Evolutionary conservation across 2,888 invertebrate genomes (phyloP).

Genomic region (Galerucella pusilla): DNA sequence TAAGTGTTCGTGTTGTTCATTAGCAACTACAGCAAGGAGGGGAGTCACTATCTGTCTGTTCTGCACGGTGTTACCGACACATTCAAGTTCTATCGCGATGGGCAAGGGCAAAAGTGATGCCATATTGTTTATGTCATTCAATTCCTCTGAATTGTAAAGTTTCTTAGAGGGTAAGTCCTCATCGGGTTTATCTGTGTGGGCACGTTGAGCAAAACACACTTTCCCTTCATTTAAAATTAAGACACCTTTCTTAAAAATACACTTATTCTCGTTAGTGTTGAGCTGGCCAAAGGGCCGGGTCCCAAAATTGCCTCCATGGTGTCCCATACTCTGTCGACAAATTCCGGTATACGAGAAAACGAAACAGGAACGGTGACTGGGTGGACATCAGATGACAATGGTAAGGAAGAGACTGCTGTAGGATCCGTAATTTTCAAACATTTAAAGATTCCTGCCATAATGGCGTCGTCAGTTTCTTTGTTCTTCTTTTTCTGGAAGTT

Average conservation of each 20-base stretch:
- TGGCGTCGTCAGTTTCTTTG: slow-evolving; percentile 31
- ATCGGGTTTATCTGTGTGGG: slow-evolving; percentile 43
- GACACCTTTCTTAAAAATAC: slow-evolving; percentile 45
- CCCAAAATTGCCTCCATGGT: slow-evolving; percentile 45
- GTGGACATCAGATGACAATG: slow-evolving; percentile 20
- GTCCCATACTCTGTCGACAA: slow-evolving; percentile 43
- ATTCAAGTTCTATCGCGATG: slow-evolving; percentile 26
- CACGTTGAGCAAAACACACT: slow-evolving; percentile 44
- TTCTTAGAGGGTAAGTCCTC: slow-evolving; percentile 43
- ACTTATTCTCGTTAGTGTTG: slow-evolving; percentile 39
- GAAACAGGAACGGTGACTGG: slow-evolving; percentile 35
- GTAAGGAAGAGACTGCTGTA: no score
- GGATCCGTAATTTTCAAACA: no score
- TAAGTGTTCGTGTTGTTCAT: neutral
- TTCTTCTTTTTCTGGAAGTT: slow-evolving; percentile 12
- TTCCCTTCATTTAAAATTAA: slow-evolving; percentile 42
- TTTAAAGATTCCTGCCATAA: slow-evolving; percentile 29
- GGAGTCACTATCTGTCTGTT: slow-evolving; percentile 35
- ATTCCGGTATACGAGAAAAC: slow-evolving; percentile 24
- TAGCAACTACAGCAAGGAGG: slow-evolving; percentile 25
- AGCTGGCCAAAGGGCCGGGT: slow-evolving; percentile 40
- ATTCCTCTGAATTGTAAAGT: slow-evolving; percentile 40
- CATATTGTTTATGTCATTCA: slow-evolving; percentile 43
- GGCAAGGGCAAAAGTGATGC: slow-evolving; percentile 30
- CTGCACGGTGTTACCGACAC: slow-evolving; percentile 24